These are phyloP conservation scores for Ephialtes manifestator DNA, from an alignment of 2,888 invertebrate genomes.

Conservation along the genomic window DNA sequence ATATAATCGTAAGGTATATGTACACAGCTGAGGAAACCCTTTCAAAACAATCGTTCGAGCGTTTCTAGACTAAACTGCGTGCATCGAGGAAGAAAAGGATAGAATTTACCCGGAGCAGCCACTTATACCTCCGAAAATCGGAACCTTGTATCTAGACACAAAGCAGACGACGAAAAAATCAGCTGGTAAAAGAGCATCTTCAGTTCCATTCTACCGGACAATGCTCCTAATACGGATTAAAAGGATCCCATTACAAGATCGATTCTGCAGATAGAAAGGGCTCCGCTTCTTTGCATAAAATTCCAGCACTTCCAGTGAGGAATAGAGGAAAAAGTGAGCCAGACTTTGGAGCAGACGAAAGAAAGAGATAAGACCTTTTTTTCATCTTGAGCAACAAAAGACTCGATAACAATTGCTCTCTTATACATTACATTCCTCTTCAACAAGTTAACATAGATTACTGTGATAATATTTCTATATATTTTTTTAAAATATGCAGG, in stretches of 20 bases:
- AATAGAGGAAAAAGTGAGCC: constrained; percentile 17
- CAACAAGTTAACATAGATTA: constrained; percentile 21
- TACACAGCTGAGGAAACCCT: constrained; percentile 79
- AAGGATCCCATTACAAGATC: constrained; percentile 74
- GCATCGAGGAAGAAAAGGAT: constrained; percentile 30
- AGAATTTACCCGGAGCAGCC: constrained; percentile 29
- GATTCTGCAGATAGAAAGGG: constrained; percentile 69
- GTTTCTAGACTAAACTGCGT: constrained; percentile 39
- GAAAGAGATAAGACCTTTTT: constrained; percentile 29
- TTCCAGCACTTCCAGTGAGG: constrained; percentile 49
- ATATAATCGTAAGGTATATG: constrained; percentile 67
- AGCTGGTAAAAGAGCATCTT: constrained; percentile 14
- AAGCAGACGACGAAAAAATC: constrained; percentile 5
- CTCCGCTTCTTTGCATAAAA: constrained; percentile 71
- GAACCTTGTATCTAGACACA: constrained; percentile 21
- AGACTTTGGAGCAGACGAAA: constrained; percentile 37
- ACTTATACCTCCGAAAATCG: constrained; percentile 30
- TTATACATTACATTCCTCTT: constrained; percentile 27
- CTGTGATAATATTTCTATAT: not conserved
- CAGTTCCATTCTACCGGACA: constrained; percentile 45
- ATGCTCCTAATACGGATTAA: constrained; percentile 71
- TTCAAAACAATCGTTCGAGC: constrained; percentile 76
- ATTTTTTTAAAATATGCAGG: constrained; percentile 4
- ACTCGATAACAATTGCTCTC: constrained; percentile 27
- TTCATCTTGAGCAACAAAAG: constrained; percentile 18